Evolutionary conservation across 2,113 vertebrate genomes (phyloP), one percentile per base, ranked within the genome.

Genomic region (Alligator sinensis): DNA sequence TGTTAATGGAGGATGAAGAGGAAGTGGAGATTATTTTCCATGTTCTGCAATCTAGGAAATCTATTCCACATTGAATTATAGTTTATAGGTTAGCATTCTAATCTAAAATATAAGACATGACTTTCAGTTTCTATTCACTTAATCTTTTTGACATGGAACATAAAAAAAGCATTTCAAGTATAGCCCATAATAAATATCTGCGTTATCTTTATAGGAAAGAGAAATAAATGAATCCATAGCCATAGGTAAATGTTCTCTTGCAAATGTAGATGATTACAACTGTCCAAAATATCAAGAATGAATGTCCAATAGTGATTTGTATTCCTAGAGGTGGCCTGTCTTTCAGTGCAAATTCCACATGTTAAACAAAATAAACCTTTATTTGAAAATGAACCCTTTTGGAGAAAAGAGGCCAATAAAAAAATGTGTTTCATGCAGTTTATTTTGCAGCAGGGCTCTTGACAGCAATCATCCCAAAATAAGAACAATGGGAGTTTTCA

Each of bases 71-170:
- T 14, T 6, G 55, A 54, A n/a, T 82, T 88, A 78, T 66, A 78
- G 30, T 95, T 89, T 94, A 90, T 76, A 93, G 80, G 38, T 84
- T 87, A 74, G n/a, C 84, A 74, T 62, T 88, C 95, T 96, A 93
- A 93, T 93, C 86, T 78, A 85, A 82, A 13, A 93, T 90, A 22
- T 62, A 88, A 93, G 77, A 21, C 28, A 88, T 79, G 87, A 78
- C 21, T 87, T 94, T 88, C 63, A 94, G 64, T 75, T 93, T 97
- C 88, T 92, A 88, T 68, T 93, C 78, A 18, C 25, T 92, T 72
- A 61, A 84, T 91, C 86, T 92, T 96, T 97, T 97, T 96, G 80
- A 66, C 83, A 78, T 47, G 92, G 85, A 28, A 86, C 76, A 90
- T 47, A 88, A 84, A 86, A 93, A 89, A 80, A 97, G 54, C 25